Evolutionary conservation across 2,888 invertebrate species (phyloP).

Genomic region (Anthophora plumipes): DNA sequence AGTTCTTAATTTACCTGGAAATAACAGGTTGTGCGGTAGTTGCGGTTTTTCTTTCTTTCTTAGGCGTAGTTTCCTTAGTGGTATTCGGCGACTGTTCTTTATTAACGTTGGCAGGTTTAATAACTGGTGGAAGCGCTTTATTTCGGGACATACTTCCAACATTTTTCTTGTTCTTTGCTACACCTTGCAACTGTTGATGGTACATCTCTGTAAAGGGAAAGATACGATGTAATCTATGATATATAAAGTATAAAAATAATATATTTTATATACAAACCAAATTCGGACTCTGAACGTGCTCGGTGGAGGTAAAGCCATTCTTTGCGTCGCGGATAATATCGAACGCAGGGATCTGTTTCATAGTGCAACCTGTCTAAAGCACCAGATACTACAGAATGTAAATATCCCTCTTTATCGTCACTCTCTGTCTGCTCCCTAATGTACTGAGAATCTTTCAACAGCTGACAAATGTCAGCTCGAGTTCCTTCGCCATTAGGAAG

Average conservation of each 20-base stretch:
- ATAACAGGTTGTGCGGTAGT: slow-evolving; percentile 72
- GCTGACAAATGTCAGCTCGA: slow-evolving; percentile 94
- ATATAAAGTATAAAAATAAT: neutral
- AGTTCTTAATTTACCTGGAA: slow-evolving; percentile 70
- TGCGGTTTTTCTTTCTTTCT: slow-evolving; percentile 78
- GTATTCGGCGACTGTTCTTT: slow-evolving; percentile 84
- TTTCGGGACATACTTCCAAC: slow-evolving; percentile 80
- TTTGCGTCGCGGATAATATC: slow-evolving; percentile 95
- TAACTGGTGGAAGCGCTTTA: slow-evolving; percentile 76
- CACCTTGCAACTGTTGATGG: slow-evolving; percentile 89
- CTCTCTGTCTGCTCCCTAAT: slow-evolving; percentile 84
- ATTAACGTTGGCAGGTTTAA: slow-evolving; percentile 83
- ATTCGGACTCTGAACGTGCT: slow-evolving; percentile 88
- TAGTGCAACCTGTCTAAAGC: slow-evolving; percentile 96
- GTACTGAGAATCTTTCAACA: slow-evolving; percentile 92
- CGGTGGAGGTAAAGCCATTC: slow-evolving; percentile 98
- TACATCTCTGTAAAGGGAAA: slow-evolving; percentile 86
- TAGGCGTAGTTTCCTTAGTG: slow-evolving; percentile 80
- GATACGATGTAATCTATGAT: too few species aligned
- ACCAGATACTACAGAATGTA: slow-evolving; percentile 94
- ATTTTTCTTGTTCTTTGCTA: slow-evolving; percentile 86
- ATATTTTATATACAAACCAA: slow-evolving; percentile 84
- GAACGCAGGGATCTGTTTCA: slow-evolving; percentile 96
- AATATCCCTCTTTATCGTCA: slow-evolving; percentile 87
- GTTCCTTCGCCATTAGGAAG: slow-evolving; percentile 98